Evolutionary conservation across 2,888 invertebrate species (phyloP).

Genomic region (Exephanes ischioxanthus): DNA sequence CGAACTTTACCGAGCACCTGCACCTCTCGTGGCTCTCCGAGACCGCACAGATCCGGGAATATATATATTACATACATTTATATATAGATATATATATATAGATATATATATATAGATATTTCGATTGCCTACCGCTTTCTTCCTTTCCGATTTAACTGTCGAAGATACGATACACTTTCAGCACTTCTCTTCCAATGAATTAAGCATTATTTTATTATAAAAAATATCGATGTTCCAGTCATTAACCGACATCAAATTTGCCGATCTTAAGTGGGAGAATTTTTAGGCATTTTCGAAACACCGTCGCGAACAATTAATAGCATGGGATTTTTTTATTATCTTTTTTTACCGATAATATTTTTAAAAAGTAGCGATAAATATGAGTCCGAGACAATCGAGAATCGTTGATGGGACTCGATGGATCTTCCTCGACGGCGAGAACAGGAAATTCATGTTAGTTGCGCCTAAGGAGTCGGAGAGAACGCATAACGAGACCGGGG

Average conservation of each 20-base stretch:
- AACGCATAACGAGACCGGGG: constrained; percentile 66
- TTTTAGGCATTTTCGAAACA: too few relatives aligned
- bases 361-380: background rate
- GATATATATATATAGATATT: background rate
- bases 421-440: constrained; percentile 45
- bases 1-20: constrained; percentile 74
- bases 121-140: background rate
- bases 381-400: background rate
- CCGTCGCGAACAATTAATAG: background rate
- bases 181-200: constrained; percentile 22
- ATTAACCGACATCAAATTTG: background rate
- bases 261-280: too few relatives aligned
- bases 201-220: background rate
- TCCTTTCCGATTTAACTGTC: constrained; percentile 28
- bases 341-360: background rate
- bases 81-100: background rate
- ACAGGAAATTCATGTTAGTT: constrained; percentile 56
- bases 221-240: background rate
- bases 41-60: constrained; percentile 46
- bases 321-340: background rate
- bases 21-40: constrained; percentile 57
- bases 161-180: constrained; percentile 7
- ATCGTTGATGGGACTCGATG: constrained; percentile 28
- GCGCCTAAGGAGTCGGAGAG: constrained; percentile 47
- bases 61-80: background rate